Evolutionary conservation across 1,140 invertebrate genomes (phyloP).

Genomic region (Heliconius hermathena): DNA sequence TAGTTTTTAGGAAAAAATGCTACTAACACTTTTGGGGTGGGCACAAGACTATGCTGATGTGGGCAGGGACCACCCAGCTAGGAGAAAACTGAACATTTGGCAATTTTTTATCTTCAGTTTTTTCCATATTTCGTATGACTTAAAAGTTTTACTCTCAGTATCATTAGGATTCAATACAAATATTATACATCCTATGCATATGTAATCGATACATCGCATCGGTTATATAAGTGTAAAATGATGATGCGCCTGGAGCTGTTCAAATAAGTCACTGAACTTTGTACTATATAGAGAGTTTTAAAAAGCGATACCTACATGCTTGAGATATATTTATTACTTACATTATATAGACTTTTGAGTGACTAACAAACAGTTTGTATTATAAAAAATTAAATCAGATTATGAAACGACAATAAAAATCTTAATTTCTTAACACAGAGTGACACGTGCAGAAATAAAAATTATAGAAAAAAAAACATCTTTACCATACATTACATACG

Average conservation of each 20-base stretch:
- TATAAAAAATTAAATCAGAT: too few species aligned
- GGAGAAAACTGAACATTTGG: too few species aligned
- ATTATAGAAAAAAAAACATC: background rate
- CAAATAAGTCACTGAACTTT: slow-evolving; percentile 11
- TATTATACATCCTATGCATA: slow-evolving; percentile 4
- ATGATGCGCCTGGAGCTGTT: background rate
- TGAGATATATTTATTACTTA: background rate
- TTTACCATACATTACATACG: too few species aligned
- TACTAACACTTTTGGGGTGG: too few species aligned
- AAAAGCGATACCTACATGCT: background rate
- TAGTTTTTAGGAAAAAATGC: too few species aligned
- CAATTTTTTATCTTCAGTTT: too few species aligned
- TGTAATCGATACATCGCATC: background rate
- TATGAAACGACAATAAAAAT: too few species aligned
- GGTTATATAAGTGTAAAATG: background rate
- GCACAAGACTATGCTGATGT: too few species aligned
- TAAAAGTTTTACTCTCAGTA: background rate
- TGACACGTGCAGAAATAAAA: background rate
- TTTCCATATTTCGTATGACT: background rate
- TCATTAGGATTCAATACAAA: background rate
- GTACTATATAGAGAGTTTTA: background rate
- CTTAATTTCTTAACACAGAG: too few species aligned
- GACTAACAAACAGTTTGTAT: too few species aligned
- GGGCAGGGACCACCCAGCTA: too few species aligned
- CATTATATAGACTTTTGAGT: too few species aligned